These are phyloP conservation scores for Dysmachus trigonus DNA, from an alignment of 2,888 invertebrate species.

Conservation along the genomic window DNA sequence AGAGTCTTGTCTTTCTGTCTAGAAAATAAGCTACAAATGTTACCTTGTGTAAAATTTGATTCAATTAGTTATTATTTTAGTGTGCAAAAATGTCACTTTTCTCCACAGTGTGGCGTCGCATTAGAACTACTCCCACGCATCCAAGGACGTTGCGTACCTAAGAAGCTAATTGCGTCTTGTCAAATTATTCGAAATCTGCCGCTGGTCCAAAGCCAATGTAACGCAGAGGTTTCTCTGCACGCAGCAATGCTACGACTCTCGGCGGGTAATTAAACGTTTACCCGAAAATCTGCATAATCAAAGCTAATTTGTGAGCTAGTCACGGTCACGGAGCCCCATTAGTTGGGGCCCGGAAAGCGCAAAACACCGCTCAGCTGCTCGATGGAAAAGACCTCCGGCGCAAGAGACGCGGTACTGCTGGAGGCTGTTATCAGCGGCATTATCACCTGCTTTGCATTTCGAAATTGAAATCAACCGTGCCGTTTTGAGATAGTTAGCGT, in stretches of 20 bases:
- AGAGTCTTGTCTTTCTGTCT: too few species aligned
- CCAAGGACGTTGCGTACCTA: not conserved
- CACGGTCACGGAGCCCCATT: not conserved
- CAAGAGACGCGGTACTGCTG: not conserved
- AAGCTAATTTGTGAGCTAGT: not conserved
- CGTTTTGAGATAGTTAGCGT: not conserved
- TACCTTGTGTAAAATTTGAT: too few species aligned
- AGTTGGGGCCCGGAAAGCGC: not conserved
- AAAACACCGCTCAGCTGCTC: not conserved
- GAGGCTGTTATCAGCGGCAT: not conserved
- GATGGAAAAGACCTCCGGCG: not conserved
- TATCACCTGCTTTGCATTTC: not conserved
- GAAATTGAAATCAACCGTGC: not conserved
- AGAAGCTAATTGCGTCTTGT: not conserved
- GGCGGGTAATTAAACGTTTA: not conserved
- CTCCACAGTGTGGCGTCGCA: too few species aligned
- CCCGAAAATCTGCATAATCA: not conserved
- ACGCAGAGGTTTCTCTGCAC: not conserved
- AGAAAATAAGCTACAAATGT: too few species aligned
- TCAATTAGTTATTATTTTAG: too few species aligned
- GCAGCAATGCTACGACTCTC: not conserved
- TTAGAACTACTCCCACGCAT: not conserved
- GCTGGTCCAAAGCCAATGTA: not conserved
- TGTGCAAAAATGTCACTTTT: too few species aligned
- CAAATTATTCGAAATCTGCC: not conserved